Evolutionary conservation across 2,888 invertebrate genomes (phyloP).

Genomic region (Andricus quercusramuli): DNA sequence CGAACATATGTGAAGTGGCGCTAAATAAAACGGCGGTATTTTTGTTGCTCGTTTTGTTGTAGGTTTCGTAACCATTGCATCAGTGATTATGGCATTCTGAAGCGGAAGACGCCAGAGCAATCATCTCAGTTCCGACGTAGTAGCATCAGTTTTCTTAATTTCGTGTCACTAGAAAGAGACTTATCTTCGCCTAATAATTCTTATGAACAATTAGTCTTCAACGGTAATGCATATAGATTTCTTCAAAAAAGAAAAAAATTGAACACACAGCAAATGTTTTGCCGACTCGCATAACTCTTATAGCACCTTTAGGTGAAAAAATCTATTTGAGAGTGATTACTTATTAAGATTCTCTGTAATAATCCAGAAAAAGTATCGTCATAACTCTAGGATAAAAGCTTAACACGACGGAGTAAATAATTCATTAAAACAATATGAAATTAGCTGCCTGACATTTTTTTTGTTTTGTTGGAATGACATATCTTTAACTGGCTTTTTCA

Average conservation of each 20-base stretch:
- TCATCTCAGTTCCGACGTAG: not conserved
- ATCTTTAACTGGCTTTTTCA: not conserved
- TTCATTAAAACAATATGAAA: not conserved
- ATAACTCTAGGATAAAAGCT: not conserved
- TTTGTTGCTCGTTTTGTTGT: not conserved
- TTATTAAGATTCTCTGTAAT: not conserved
- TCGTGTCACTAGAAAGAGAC: not conserved
- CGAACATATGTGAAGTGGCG: not conserved
- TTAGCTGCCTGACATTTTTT: not conserved
- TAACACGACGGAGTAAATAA: not conserved
- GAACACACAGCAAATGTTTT: not conserved
- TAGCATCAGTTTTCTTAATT: not conserved
- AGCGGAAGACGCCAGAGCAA: not conserved
- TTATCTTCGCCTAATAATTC: not conserved
- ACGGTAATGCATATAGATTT: not conserved
- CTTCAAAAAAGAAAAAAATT: not conserved
- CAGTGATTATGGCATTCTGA: not conserved
- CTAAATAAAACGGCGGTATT: not conserved
- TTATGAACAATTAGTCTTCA: not conserved
- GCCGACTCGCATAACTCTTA: not conserved
- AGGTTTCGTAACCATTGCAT: slow-evolving; percentile 2
- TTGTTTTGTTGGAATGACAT: not conserved
- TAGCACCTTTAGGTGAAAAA: not conserved
- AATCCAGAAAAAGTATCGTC: not conserved
- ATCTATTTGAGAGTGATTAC: not conserved